Conservation (phyloP, 30 jellyfish, hydroid and myxozoan species). For the Hydractinia symbiolongicarpus region DNA sequence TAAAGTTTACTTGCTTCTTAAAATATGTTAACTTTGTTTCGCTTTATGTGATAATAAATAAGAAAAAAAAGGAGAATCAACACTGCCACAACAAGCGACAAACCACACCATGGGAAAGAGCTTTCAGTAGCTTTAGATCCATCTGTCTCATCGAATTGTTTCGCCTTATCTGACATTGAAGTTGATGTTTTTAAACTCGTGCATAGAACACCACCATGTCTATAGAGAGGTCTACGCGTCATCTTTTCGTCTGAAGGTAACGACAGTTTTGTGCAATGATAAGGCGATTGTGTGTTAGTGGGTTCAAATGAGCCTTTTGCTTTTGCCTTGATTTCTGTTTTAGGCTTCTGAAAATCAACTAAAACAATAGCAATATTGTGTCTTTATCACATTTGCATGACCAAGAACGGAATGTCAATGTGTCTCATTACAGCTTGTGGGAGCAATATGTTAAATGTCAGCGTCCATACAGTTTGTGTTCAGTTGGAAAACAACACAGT, state of each 20-base stretch:
- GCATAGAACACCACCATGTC: slow-evolving; percentile 17
- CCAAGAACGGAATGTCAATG: too few species aligned
- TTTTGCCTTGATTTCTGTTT: too few species aligned
- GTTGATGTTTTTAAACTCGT: background rate
- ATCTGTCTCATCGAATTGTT: background rate
- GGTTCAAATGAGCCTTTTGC: too few species aligned
- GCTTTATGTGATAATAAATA: slow-evolving; percentile 30
- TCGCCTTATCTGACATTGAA: background rate
- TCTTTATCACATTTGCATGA: too few species aligned
- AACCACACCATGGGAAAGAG: slow-evolving; percentile 15
- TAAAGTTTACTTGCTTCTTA: background rate
- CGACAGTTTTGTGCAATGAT: background rate
- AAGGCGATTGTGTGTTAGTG: background rate
- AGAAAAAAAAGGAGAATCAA: background rate
- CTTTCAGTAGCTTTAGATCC: background rate
- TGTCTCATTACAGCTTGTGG: too few species aligned
- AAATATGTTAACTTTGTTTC: background rate
- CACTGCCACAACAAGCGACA: background rate
- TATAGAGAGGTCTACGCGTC: slow-evolving; percentile 21
- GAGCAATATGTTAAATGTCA: too few species aligned
- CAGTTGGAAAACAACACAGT: too few species aligned
- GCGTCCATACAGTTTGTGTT: too few species aligned
- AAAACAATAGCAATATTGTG: too few species aligned
- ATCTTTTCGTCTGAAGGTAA: slow-evolving; percentile 2
- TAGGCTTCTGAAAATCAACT: too few species aligned